phyloP scores from a whole-genome alignment of 2,888 invertebrate genomes.

The Synergus japonicus region DNA sequence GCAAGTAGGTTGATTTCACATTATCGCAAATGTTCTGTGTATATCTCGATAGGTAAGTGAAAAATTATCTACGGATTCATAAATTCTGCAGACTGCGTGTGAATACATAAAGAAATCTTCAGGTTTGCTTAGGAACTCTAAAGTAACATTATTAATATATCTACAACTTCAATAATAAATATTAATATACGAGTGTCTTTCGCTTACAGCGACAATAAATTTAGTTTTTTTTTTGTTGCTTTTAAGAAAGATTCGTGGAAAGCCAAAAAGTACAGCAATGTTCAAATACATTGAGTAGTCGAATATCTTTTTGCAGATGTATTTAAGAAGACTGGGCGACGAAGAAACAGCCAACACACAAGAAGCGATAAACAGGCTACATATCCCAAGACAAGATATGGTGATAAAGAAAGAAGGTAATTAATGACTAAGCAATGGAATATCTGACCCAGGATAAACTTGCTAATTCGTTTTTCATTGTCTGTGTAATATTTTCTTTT shows the following conservation, averaged over 20 bases:
- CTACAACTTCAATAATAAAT: too few species aligned
- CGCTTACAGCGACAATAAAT: background rate
- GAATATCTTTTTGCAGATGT: constrained; percentile 79
- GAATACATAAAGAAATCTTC: background rate
- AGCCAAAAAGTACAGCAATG: background rate
- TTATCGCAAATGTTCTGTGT: background rate
- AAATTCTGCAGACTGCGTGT: background rate
- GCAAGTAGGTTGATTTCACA: constrained; percentile 79
- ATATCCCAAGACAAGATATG: constrained; percentile 74
- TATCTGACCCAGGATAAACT: background rate
- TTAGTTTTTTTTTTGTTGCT: background rate
- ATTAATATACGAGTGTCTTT: too few species aligned
- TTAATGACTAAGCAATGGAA: background rate
- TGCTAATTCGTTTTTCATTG: background rate
- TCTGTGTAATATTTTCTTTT: background rate
- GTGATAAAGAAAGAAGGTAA: constrained; percentile 76
- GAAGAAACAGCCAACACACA: constrained; percentile 78
- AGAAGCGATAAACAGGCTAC: constrained; percentile 72
- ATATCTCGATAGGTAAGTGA: background rate
- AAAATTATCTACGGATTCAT: background rate
- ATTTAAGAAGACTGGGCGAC: constrained; percentile 83
- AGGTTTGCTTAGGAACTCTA: background rate
- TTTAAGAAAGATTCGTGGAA: background rate
- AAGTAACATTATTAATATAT: background rate
- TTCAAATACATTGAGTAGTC: constrained; percentile 78